Conservation (phyloP, 2,113 vertebrate species). For the Columba livia region DNA sequence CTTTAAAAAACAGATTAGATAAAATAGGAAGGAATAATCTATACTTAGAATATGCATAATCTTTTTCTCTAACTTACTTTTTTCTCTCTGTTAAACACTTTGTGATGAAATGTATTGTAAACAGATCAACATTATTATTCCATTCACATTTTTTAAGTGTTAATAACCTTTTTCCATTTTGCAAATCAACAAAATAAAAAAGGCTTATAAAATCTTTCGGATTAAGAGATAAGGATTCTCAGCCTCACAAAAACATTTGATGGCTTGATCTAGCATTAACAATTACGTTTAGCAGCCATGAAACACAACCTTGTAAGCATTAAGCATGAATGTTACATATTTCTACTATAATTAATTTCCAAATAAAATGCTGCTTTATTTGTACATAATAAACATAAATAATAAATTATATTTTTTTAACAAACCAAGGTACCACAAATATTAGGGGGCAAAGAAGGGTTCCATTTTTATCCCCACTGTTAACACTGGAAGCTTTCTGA, state of each 20-base stretch:
- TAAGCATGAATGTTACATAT: conserved; percentile 8
- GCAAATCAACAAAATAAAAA: conserved; percentile 36
- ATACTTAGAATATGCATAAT: neutral
- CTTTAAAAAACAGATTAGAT: neutral
- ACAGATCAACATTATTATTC: conserved; percentile 41
- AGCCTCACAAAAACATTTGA: conserved; percentile 53
- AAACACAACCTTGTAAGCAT: conserved; percentile 30
- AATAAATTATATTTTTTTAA: neutral
- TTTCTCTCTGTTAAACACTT: conserved; percentile 5
- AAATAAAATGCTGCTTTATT: conserved; percentile 21
- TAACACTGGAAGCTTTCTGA: neutral
- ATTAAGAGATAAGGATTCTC: neutral
- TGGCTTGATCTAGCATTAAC: neutral
- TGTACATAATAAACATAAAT: neutral
- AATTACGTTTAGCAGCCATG: conserved; percentile 14
- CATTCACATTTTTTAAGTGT: conserved; percentile 14
- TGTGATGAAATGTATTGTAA: conserved; percentile 8
- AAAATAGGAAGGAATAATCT: neutral
- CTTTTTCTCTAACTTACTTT: neutral
- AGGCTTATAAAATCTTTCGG: neutral
- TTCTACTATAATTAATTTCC: conserved; percentile 31
- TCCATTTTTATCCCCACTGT: neutral
- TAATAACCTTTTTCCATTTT: conserved; percentile 25
- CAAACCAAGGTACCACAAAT: neutral
- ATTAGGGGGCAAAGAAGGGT: neutral